Evolutionary conservation across 2,797 vertebrate genomes (phyloP), one percentile per base, ranked within the genome.

Genomic region (Pipistrellus pygmaeus): DNA sequence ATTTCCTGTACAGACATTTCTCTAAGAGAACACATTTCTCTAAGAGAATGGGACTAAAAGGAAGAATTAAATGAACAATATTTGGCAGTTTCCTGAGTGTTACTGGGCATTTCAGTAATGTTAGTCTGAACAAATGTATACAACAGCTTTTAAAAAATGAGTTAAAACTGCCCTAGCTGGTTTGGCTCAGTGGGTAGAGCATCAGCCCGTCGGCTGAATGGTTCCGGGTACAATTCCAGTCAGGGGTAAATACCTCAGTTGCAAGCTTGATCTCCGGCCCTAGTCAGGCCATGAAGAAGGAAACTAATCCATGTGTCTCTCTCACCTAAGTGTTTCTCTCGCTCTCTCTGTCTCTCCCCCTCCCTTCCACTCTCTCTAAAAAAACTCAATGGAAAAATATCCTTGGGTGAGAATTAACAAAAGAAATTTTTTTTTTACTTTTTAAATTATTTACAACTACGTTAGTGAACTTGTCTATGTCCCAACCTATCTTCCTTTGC

Each of bases 41-140:
- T 71, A 83, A 90, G 21, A 69, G 25, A 53, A 93, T 23, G 32
- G 41, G 30, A 85, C 73, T 69, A 88, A 69, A 85, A 91, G 5
- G 10, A 87, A 9, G 71, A 25, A 64, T 83, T 64, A 75, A 91
- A 88, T 27, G 71, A 6, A 80, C 4, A 90, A 2, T 12, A 81
- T 51, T 85, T 88, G 30, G 48, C 60, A 53, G 46, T 66, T 35
- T 82, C 55, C 15, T 85, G 30, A 91, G 85, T 85, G 30, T 0
- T 82, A 23, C 0, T 85, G 12, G 44, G n/a, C 41, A 86, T 17
- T 62, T 92, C 76, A 86, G 46, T 25, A 32, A 76, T 12, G 21
- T 78, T 60, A 78, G 46, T 35, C 20, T 89, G 4, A 90, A 87
- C 3, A 25, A 78, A 27, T 53, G 27, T 44, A 25, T 11, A 85